phyloP scores from a whole-genome alignment of 2,113 vertebrate species.

The Copsychus sechellarum region DNA sequence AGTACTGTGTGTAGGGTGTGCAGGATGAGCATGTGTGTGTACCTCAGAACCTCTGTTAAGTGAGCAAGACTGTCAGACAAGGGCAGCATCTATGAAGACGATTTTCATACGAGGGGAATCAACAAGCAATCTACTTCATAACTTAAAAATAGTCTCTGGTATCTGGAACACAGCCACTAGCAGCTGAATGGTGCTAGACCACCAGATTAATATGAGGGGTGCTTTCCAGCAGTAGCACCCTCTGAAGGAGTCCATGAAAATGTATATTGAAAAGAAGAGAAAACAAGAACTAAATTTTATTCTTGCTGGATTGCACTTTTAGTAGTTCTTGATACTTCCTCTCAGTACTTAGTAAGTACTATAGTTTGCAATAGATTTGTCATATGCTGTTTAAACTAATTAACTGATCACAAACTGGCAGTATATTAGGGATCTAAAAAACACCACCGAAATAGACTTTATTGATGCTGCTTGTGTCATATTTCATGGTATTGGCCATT shows the following conservation, averaged over 20 bases:
- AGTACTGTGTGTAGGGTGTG: neutral
- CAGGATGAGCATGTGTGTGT: neutral
- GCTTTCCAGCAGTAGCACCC: neutral
- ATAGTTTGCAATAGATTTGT: neutral
- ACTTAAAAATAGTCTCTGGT: neutral
- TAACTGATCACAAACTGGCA: neutral
- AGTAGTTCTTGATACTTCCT: neutral
- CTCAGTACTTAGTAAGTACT: neutral
- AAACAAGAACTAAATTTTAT: neutral
- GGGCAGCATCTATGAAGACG: neutral
- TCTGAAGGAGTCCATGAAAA: neutral
- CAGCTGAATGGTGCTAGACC: neutral
- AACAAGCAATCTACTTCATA: neutral
- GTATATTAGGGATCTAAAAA: neutral
- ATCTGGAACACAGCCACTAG: neutral
- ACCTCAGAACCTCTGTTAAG: neutral
- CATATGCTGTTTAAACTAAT: neutral
- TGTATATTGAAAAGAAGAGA: neutral
- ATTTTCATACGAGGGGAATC: neutral
- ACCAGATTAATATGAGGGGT: neutral
- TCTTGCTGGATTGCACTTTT: neutral
- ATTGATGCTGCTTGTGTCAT: neutral
- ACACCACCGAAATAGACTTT: neutral
- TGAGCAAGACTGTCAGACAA: neutral
- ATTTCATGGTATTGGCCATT: neutral